phyloP scores from a whole-genome alignment of 2,113 vertebrate genomes.

The Mus musculus region DNA sequence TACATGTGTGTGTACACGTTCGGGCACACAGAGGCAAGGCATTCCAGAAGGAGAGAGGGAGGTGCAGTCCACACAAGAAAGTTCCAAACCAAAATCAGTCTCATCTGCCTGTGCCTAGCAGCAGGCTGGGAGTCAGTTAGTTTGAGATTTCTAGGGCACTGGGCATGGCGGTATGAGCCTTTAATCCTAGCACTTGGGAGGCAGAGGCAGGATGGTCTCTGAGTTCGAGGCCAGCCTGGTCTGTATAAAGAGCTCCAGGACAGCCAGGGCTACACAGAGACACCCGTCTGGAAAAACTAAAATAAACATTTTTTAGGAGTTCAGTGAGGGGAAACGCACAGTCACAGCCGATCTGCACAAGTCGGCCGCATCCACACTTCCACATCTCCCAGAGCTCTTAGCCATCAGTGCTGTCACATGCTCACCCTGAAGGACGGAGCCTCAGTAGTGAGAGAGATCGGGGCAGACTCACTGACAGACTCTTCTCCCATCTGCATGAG shows the following conservation, averaged over 20 bases:
- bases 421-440: background rate
- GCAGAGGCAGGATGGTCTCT: background rate
- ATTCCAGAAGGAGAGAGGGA: slow-evolving; percentile 9
- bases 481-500: background rate
- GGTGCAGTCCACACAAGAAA: background rate
- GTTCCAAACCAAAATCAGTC: background rate
- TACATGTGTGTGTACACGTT: background rate
- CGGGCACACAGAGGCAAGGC: background rate
- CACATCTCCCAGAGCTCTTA: background rate
- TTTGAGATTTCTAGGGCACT: slow-evolving; percentile 19
- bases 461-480: background rate
- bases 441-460: background rate
- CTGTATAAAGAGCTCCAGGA: background rate
- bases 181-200: background rate
- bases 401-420: background rate
- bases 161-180: background rate
- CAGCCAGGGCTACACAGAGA: background rate
- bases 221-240: background rate
- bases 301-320: slow-evolving; percentile 18
- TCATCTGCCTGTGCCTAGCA: background rate
- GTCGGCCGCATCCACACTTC: background rate
- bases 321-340: background rate
- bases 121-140: slow-evolving; percentile 6
- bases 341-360: background rate
- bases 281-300: background rate